These are phyloP conservation scores for Spinibarbus caldwelli DNA, from an alignment of 2,797 vertebrate species.

Conservation along the genomic window DNA sequence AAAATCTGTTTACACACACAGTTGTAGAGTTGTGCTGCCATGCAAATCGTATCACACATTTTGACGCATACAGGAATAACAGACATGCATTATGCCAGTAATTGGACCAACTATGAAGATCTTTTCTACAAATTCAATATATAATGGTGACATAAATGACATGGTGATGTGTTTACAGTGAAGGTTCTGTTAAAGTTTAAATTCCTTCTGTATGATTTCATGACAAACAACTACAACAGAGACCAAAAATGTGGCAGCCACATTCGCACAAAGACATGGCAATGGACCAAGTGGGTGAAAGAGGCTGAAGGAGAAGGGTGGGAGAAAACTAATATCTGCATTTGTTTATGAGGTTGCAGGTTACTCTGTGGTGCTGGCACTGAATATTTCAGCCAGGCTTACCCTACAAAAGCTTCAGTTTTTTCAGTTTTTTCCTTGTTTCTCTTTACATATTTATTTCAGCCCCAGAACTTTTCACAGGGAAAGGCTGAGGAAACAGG, in stretches of 20 bases:
- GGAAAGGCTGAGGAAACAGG: conserved; percentile 79
- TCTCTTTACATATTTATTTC: conserved; percentile 74
- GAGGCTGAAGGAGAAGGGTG: conserved; percentile 6
- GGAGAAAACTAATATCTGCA: conserved; percentile 18
- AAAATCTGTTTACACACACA: background rate
- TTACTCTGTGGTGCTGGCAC: conserved; percentile 74
- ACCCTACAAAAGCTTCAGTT: conserved; percentile 48
- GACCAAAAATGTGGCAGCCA: conserved; percentile 1
- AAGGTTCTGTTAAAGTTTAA: background rate
- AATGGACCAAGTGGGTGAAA: conserved; percentile 6
- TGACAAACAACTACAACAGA: background rate
- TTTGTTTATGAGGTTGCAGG: conserved; percentile 40
- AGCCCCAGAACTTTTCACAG: conserved; percentile 73
- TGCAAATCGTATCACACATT: conserved; percentile 16
- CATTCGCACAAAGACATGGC: conserved; percentile 23
- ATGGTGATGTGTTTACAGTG: background rate
- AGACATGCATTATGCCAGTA: conserved; percentile 36
- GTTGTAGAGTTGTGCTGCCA: background rate
- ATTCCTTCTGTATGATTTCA: background rate
- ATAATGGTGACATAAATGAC: conserved; percentile 14
- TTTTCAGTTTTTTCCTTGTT: conserved; percentile 70
- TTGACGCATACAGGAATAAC: conserved; percentile 9
- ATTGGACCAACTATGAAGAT: conserved; percentile 33
- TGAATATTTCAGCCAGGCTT: conserved; percentile 63
- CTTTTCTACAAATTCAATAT: background rate